Base-by-base conservation (phyloP, 2,888 invertebrate species). In the Temnothorax unifasciatus region DNA sequence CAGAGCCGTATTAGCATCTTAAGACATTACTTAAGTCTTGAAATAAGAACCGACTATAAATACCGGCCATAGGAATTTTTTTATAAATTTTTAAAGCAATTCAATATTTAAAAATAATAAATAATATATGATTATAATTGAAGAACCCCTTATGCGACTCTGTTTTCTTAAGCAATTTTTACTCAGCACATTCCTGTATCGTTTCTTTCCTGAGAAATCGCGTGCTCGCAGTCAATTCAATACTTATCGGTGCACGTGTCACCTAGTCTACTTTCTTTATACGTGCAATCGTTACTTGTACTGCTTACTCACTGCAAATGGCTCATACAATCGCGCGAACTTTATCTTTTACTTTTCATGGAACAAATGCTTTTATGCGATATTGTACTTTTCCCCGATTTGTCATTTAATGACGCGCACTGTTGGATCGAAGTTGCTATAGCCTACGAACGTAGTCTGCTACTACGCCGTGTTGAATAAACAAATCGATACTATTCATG, bases 241-340 rank as follows among this genome's bases (percentile, higher is more conserved):
- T 86, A 88, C 74, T 85, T 90, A 87, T 86, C 88, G 77, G 54
- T 69, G 85, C 86, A 85, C 84, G 77, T 86, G 77, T 85, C 81
- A 88, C 84, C 59, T 81, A 86, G 85, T 87, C 85, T 85, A 86
- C 88, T 87, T 88, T 83, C 88, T 75, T 86, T 83, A 34, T 81
- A 15, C 47, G 68, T 71, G 50, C 76, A 86, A 76, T 77, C 87
- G 68, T 84, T 83, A 85, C 82, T 85, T 52, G 77, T 76, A 34
- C 64, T 38, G 44, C 85, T 77, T 66, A 47, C 73, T 79, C 50
- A 25, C 15, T n/a, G 64, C 41, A 59, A 61, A 29, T 71, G 44
- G 57, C 41, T 73, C 73, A 73, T 63, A 52, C 44, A 34, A 41
- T 47, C 54, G 25, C 52, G 77, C 47, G 74, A 74, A 82, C 81